Conservation (phyloP, 2,797 vertebrate species). For the Gymnodraco acuticeps region DNA sequence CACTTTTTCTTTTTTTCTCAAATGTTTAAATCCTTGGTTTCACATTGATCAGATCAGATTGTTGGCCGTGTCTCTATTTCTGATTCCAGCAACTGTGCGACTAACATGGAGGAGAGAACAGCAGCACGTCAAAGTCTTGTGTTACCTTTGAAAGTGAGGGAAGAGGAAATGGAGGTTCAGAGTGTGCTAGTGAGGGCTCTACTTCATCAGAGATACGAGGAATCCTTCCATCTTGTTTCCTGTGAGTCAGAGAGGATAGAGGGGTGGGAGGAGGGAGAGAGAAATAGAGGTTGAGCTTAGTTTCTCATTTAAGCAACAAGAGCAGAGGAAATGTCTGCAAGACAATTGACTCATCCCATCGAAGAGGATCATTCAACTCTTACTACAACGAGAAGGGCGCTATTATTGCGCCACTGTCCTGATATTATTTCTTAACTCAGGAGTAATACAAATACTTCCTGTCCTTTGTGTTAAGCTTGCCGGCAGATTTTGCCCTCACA, state of each 20-base stretch:
- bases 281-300: constrained; percentile 28
- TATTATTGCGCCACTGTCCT: constrained; percentile 9
- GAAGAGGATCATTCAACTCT: constrained; percentile 22
- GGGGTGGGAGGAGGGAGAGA: constrained; percentile 1
- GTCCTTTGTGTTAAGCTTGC: neutral
- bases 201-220: constrained; percentile 80
- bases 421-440: constrained; percentile 5
- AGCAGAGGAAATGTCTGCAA: constrained; percentile 29
- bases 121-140: constrained; percentile 9
- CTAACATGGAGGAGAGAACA: neutral
- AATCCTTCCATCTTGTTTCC: constrained; percentile 89
- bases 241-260: constrained; percentile 70
- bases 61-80: neutral
- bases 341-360: constrained; percentile 21
- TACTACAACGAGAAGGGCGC: constrained; percentile 1
- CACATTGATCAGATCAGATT: constrained; percentile 8
- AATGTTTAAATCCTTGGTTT: neutral
- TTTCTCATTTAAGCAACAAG: constrained; percentile 47
- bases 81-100: neutral
- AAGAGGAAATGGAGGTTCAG: constrained; percentile 58
- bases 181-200: constrained; percentile 75
- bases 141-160: constrained; percentile 84
- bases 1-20: neutral
- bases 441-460: neutral
- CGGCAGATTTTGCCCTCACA: neutral